Conservation (phyloP, 2,113 vertebrate genomes). For the Nibea albiflora region DNA sequence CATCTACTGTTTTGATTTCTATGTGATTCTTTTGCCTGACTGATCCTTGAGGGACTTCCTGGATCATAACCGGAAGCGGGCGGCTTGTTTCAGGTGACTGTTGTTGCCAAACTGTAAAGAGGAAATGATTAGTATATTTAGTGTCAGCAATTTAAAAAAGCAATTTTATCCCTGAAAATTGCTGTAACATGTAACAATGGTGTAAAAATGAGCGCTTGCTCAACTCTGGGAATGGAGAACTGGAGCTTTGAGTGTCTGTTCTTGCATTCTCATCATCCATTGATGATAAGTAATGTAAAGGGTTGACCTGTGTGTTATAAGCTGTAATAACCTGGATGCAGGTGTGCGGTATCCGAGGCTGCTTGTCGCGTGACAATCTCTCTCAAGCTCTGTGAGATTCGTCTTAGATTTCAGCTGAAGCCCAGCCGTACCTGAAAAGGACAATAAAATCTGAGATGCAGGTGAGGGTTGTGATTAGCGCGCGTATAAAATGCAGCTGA, state of each 20-base stretch:
- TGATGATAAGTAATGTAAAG: not conserved
- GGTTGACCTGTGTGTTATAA: not conserved
- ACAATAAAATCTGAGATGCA: slow-evolving; percentile 22
- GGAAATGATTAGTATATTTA: no score
- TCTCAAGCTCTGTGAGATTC: not conserved
- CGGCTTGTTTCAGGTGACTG: not conserved
- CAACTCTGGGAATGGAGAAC: no score
- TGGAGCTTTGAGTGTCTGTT: not conserved
- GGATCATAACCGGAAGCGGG: not conserved
- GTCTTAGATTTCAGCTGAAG: slow-evolving; percentile 46
- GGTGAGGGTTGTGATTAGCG: slow-evolving; percentile 12
- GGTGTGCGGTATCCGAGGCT: not conserved
- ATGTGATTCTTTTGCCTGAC: not conserved
- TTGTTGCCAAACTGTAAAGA: not conserved
- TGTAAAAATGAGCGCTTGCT: not conserved
- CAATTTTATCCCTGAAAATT: not conserved
- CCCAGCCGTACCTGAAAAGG: slow-evolving; percentile 5
- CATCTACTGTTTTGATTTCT: slow-evolving; percentile 16
- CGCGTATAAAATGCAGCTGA: not conserved
- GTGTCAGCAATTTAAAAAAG: not conserved
- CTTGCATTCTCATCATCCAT: not conserved
- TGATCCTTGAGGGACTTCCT: not conserved
- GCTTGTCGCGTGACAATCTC: slow-evolving; percentile 21
- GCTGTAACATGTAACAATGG: not conserved
- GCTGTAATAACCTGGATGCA: not conserved